Evolutionary conservation across 2,797 vertebrate species (phyloP), one percentile per base, ranked within the genome.

Genomic region (Ataeniobius toweri): DNA sequence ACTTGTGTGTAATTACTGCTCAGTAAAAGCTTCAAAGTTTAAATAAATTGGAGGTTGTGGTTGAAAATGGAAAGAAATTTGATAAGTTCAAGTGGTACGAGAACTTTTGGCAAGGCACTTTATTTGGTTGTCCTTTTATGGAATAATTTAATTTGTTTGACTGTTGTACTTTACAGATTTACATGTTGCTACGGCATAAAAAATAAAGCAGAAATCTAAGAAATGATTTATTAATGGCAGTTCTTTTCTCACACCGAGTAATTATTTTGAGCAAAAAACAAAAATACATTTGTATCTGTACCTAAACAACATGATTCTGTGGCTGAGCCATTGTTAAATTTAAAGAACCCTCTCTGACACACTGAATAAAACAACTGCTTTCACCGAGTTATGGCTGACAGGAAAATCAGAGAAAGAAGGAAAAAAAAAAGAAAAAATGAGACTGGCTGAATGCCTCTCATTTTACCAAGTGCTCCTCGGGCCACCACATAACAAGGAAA

Each of bases 401-500:
- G 89, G 76, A 83, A 88, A 89, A 92, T 79, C 82, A 63, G 39
- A 73, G 82, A 63, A 55, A 46, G 13, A 36, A 8, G 20, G 39
- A 28, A 28, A 22, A 31, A 13, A 63, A 6, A 63, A 20, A 63
- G 28, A 44, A 61, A 83, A 82, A 86, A 87, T 85, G 87, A 82
- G 80, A 78, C 85, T 80, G 87, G 81, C 90, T 91, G 84, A 89
- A 92, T 86, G 91, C 84, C 86, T 87, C 89, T 90, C 80, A 86
- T 90, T 93, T 92, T 90, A 89, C 91, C 90, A 91, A 93, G 92
- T 91, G 88, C 85, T 93, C 91, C 90, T 91, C 80, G 16, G 92
- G 90, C 92, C 90, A 91, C 91, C 78, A 89, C 89, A 92, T 93
- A 94, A 94, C 92, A 92, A 92, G 93, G 91, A 91, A 94, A 93